These are phyloP conservation scores for Premnoplex brunnescens DNA, from an alignment of 2,797 vertebrate genomes.

Conservation along the genomic window DNA sequence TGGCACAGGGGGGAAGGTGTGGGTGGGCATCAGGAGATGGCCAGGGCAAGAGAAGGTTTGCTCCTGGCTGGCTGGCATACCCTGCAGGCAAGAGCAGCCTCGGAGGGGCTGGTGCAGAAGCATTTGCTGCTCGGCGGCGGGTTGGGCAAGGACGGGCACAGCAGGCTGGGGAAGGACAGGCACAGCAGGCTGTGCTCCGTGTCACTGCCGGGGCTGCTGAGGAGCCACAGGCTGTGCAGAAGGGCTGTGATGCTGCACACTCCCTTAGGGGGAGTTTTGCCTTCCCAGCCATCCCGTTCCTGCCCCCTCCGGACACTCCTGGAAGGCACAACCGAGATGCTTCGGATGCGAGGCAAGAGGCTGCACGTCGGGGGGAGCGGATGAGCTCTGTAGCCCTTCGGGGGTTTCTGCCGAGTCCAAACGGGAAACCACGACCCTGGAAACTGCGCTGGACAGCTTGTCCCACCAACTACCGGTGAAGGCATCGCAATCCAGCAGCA, in stretches of 20 bases:
- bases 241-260: neutral
- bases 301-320: neutral
- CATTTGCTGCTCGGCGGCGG: neutral
- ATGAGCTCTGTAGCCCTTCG: neutral
- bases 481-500: neutral
- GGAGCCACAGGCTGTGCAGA: neutral
- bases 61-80: neutral
- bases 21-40: neutral
- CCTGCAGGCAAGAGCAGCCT: neutral
- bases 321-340: neutral
- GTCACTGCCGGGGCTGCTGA: neutral
- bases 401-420: neutral
- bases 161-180: neutral
- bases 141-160: too few relatives aligned
- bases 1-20: neutral
- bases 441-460: neutral
- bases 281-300: neutral
- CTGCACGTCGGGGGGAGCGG: accelerated
- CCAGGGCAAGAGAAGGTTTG: neutral
- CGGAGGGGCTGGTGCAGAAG: neutral
- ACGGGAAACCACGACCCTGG: neutral
- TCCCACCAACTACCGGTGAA: accelerated
- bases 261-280: neutral
- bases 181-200: neutral
- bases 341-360: neutral